Base-by-base conservation (phyloP, 2,888 invertebrate species). In the Drosophila pseudotakahashii region DNA sequence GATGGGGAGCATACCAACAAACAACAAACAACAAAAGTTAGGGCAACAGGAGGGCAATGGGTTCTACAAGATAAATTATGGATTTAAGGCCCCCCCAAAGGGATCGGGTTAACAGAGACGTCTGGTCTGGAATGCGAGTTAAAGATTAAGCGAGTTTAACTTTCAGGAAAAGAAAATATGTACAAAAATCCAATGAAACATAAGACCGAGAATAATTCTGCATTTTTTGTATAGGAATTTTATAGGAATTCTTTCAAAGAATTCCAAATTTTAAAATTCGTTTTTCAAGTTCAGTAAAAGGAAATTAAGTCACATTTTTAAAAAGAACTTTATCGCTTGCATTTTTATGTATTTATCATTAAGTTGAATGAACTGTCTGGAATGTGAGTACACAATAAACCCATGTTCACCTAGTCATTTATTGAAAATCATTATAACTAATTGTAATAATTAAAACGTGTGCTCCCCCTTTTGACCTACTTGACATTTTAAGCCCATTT, bases 21-120 rank as follows among this genome's bases (percentile, higher is more conserved):
- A 68, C 47, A 67, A 26, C 70, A 23, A 14, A 19, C 19, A 19
- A 19, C 19, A 19, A 19, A 50, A 55, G 30, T 23, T 14, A 7
- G 14, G 34, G 23, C 19, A 23, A 45, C 62, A 57, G 47, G 41
- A 69, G 48, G 70, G 47, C 57, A 32, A 39, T 47, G 37, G 45
- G 59, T 61, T 58, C 51, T 52, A 70, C 61, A 70, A 67, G 67
- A 74, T 82, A 82, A 79, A 68, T 82, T 57, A 82, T 77, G 77
- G 59, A 81, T 66, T 74, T 60, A 60, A 74, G 67, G 77, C 37
- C 50, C 42, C 42, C 51, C 61, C 66, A 55, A 37, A 37, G 39
- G 45, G 26, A 34, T 45, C 45, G 53, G 64, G 53, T 32, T 39
- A 47, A 32, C 48, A 26, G 30, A 14, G 36, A 9, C 34, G 48